These are phyloP conservation scores for Heliconius hewitsoni DNA, from an alignment of 1,140 invertebrate species.

Conservation along the genomic window DNA sequence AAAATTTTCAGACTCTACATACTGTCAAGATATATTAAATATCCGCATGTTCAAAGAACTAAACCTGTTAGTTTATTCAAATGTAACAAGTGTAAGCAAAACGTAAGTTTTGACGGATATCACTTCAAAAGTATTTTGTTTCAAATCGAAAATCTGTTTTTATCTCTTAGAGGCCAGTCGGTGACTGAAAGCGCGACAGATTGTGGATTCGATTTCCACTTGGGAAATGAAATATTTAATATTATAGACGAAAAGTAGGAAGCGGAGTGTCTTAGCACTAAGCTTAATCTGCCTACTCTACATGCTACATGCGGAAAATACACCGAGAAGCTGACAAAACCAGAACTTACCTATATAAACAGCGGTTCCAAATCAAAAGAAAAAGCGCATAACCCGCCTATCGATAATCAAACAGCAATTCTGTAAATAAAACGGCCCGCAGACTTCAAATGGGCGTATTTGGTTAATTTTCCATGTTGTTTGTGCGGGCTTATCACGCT, in stretches of 20 bases:
- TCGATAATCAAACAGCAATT: background rate
- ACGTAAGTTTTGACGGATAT: constrained; percentile 1
- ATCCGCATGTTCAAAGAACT: background rate
- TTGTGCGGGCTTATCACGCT: constrained; percentile 13
- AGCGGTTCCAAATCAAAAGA: too few relatives aligned
- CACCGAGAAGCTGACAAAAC: too few relatives aligned
- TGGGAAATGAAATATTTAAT: too few relatives aligned
- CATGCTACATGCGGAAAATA: too few relatives aligned
- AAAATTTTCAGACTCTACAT: background rate
- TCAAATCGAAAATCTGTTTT: background rate
- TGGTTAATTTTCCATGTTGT: constrained; percentile 12
- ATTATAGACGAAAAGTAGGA: too few relatives aligned
- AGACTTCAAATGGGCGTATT: constrained; percentile 1
- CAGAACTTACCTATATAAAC: too few relatives aligned
- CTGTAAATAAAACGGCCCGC: background rate
- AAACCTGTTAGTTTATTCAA: background rate
- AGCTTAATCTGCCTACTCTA: too few relatives aligned
- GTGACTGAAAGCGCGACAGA: too few relatives aligned
- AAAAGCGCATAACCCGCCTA: background rate
- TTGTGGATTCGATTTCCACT: too few relatives aligned
- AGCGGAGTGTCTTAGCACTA: too few relatives aligned
- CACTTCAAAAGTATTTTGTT: background rate
- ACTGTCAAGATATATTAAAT: background rate
- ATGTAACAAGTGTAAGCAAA: background rate
- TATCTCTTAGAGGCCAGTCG: background rate